A percentile compares a stretch with the other conserved stretches of the same genome.
phyloP scores from a whole-genome alignment of 2,113 vertebrate species.

The Channa argus region DNA sequence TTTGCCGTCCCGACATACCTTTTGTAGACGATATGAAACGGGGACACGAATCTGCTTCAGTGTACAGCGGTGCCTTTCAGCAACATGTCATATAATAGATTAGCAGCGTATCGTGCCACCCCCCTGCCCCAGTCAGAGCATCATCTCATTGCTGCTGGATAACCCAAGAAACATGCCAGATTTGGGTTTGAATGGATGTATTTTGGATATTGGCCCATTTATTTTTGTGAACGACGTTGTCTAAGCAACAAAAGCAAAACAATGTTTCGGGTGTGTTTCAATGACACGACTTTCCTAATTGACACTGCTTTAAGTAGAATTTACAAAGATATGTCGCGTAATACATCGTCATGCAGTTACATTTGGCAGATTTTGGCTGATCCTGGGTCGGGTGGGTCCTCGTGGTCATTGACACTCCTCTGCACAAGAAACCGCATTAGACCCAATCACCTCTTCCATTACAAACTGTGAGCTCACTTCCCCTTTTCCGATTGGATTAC shows the following conservation, averaged over 20 bases:
- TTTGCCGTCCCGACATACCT: constrained; percentile 1
- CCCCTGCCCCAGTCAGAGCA: background rate
- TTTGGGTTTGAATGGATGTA: constrained; percentile 6
- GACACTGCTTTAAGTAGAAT: background rate
- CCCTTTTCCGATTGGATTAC: constrained; percentile 88
- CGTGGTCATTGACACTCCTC: constrained; percentile 64
- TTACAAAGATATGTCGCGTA: background rate
- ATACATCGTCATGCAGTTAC: background rate
- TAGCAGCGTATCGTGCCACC: background rate
- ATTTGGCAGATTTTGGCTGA: constrained; percentile 21
- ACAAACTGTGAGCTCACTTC: constrained; percentile 86
- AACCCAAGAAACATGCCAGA: background rate
- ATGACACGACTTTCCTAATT: background rate
- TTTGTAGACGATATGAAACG: background rate
- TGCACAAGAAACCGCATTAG: constrained; percentile 36
- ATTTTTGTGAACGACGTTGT: background rate
- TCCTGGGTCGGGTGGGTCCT: constrained; percentile 61
- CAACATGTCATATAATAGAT: background rate
- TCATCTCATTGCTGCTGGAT: too few relatives aligned
- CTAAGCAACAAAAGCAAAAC: background rate
- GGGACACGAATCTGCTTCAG: background rate
- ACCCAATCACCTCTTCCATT: constrained; percentile 81
- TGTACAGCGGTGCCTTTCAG: background rate
- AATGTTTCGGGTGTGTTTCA: background rate
- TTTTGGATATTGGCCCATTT: background rate